Conservation (phyloP, 2,113 vertebrate genomes). For the Talpa occidentalis region DNA sequence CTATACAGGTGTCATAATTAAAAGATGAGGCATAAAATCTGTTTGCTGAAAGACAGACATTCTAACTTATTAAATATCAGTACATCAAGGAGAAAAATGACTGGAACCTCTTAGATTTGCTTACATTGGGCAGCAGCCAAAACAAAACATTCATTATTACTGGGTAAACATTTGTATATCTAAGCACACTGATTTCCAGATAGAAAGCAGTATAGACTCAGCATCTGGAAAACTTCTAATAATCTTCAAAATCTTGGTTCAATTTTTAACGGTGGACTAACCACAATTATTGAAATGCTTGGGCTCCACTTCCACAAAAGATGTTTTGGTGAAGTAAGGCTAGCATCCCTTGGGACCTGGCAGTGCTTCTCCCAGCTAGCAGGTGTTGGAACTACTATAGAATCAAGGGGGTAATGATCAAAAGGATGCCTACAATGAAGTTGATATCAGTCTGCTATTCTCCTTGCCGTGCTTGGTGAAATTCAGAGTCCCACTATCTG, state of each 20-base stretch:
- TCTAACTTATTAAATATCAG: slow-evolving; percentile 53
- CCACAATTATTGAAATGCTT: slow-evolving; percentile 83
- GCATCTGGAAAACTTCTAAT: slow-evolving; percentile 76
- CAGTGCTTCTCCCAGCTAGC: slow-evolving; percentile 70
- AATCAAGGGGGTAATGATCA: slow-evolving; percentile 24
- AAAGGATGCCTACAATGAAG: slow-evolving; percentile 46
- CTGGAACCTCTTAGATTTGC: slow-evolving; percentile 40
- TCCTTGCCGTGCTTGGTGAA: neutral
- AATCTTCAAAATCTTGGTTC: slow-evolving; percentile 77
- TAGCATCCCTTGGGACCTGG: slow-evolving; percentile 77
- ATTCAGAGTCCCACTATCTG: neutral
- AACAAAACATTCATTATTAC: slow-evolving; percentile 49
- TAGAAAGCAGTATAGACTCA: slow-evolving; percentile 65
- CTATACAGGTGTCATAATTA: neutral
- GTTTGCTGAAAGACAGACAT: neutral
- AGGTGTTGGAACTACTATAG: slow-evolving; percentile 75
- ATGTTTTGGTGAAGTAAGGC: slow-evolving; percentile 79
- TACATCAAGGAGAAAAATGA: slow-evolving; percentile 38
- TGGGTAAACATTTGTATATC: slow-evolving; percentile 31
- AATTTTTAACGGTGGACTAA: slow-evolving; percentile 77
- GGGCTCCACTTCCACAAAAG: slow-evolving; percentile 76
- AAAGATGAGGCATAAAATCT: slow-evolving; percentile 55
- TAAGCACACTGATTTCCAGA: slow-evolving; percentile 58
- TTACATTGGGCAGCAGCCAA: slow-evolving; percentile 47
- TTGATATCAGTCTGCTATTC: neutral